Evolutionary conservation across 2,113 vertebrate species (phyloP), one percentile per base, ranked within the genome.

Genomic region (Trachemys scripta): DNA sequence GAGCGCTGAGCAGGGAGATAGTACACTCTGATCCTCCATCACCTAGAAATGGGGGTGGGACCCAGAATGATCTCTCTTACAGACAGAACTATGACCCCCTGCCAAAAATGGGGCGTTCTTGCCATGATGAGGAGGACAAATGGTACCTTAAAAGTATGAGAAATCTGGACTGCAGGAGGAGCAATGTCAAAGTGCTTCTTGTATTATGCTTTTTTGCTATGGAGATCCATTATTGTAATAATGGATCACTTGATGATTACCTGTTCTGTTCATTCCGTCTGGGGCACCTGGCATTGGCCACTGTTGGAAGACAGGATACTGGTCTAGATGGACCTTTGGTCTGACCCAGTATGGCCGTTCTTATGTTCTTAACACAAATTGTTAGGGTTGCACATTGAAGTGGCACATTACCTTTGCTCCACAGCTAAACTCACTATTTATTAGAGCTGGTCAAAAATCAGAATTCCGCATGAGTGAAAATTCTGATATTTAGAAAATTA

Each of bases 71-170:
- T 3, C 2, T 2, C 47, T 82, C 29, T 19, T 89, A 51, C n/a
- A 82, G 31, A 24, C 14, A 82, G 51, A 69, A 42, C 9, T 10
- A 1, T 85, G 62, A 47, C 0, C 9, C 0, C 14, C 57, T 1
- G 1, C 65, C 12, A 62, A 72, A n/a, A 20, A n/a, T 59, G 10
- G 92, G 25, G 35, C 3, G 45, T 69, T 93, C 90, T 90, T 92
- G 72, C 35, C 19, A 79, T 27, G 17, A 22, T 53, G 92, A 93
- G 82, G 47, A 81, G 25, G 12, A 25, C 42, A 19, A 90, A 96
- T 78, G 80, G 17, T 1, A 7, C 12, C 13, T 54, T 2, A 27
- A 5, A 27, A 6, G 3, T 27, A 47, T 50, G 29, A 79, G 85
- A 94, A 65, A 1, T n/a, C 10, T n/a, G 35, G 59, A 25, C 11